These are phyloP conservation scores for Helicolenus hilgendorfi DNA, from an alignment of 2,797 vertebrate genomes.

Conservation along the genomic window DNA sequence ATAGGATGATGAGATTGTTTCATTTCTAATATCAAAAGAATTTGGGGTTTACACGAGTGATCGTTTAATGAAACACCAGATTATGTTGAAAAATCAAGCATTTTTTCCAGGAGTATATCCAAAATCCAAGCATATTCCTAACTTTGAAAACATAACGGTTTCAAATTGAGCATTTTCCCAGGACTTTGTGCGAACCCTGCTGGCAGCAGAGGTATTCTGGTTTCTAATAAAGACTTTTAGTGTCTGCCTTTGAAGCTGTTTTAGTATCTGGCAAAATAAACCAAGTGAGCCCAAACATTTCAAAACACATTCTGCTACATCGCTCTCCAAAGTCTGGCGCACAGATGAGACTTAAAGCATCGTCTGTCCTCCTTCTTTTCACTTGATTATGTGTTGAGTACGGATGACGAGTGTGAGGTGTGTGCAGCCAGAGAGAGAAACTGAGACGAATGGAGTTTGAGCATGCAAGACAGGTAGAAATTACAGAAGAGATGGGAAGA, in stretches of 20 bases:
- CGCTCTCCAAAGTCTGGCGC: slow-evolving; percentile 40
- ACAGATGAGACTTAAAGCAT: slow-evolving; percentile 45
- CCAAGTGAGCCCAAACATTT: slow-evolving; percentile 44
- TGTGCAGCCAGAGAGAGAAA: not conserved
- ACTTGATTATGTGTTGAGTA: not conserved
- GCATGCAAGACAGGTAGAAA: not conserved
- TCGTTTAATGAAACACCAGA: not conserved
- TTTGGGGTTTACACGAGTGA: not conserved
- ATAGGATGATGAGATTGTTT: not conserved
- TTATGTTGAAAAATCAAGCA: not conserved
- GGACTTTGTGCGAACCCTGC: not conserved
- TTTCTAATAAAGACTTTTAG: not conserved
- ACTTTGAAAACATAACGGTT: not conserved
- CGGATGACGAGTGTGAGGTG: not conserved
- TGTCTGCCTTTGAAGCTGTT: slow-evolving; percentile 10
- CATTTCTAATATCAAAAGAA: not conserved
- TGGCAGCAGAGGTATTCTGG: not conserved
- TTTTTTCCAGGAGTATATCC: not conserved
- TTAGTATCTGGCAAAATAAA: slow-evolving; percentile 19
- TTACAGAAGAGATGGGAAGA: not conserved
- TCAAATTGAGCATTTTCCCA: not conserved
- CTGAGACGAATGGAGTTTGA: not conserved
- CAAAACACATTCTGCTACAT: slow-evolving; percentile 37
- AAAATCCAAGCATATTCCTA: not conserved
- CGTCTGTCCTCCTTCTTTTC: not conserved